Conservation (phyloP, 1,140 invertebrate genomes). For the Elysia chlorotica region DNA sequence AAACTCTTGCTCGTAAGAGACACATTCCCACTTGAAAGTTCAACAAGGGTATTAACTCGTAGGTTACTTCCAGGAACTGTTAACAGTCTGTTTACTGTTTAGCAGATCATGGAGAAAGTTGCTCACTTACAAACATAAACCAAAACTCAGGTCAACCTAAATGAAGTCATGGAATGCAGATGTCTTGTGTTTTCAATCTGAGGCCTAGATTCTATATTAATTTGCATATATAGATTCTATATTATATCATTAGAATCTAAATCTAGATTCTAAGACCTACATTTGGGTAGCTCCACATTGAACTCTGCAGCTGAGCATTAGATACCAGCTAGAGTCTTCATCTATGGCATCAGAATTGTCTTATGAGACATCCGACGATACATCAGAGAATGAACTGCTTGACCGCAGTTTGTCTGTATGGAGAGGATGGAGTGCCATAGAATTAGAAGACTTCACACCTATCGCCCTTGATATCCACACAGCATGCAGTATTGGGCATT, state of each 20-base stretch:
- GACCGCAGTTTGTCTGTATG: slow-evolving; percentile 59
- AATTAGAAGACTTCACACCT: slow-evolving; percentile 53
- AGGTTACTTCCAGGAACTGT: too few relatives aligned
- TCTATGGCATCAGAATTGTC: slow-evolving; percentile 27
- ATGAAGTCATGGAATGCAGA: background rate
- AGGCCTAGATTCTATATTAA: too few relatives aligned
- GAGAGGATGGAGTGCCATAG: slow-evolving; percentile 46
- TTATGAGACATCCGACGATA: slow-evolving; percentile 57
- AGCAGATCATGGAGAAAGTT: background rate
- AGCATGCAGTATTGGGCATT: slow-evolving; percentile 62
- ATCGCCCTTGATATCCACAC: slow-evolving; percentile 61
- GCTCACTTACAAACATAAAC: background rate
- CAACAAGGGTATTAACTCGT: too few relatives aligned
- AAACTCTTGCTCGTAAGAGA: too few relatives aligned
- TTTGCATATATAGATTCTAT: background rate
- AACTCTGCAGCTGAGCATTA: background rate
- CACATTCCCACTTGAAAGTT: too few relatives aligned
- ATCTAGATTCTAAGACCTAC: background rate
- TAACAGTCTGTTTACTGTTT: background rate
- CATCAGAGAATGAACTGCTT: slow-evolving; percentile 58
- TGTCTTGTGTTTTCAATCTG: too few relatives aligned
- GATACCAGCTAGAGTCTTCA: background rate
- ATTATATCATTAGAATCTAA: background rate
- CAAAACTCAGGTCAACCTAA: background rate
- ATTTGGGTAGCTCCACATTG: background rate